Evolutionary conservation across 2,888 invertebrate species (phyloP).

Genomic region (Eristalis arbustorum): DNA sequence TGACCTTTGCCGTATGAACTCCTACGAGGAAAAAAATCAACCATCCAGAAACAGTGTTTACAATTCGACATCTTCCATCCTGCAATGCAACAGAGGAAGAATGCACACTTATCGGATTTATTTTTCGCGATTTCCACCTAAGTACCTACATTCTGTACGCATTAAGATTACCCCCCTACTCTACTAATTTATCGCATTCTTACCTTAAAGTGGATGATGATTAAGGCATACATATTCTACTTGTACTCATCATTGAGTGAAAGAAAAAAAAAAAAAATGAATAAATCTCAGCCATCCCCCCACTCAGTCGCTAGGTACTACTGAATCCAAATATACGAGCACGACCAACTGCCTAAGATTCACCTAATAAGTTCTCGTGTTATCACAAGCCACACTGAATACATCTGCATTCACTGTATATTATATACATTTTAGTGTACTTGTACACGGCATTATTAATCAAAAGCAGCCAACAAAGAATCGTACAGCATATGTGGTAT

Average conservation of each 20-base stretch:
- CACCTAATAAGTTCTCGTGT: conserved; percentile 34
- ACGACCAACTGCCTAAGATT: conserved; percentile 40
- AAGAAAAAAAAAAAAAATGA: conserved; percentile 1
- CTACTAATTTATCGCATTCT: conserved; percentile 63
- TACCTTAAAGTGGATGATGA: conserved; percentile 69
- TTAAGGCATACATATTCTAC: conserved; percentile 44
- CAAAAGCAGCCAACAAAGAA: conserved; percentile 59
- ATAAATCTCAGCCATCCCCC: conserved; percentile 11
- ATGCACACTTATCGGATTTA: neutral
- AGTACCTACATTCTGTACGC: conserved; percentile 8
- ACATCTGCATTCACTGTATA: conserved; percentile 40
- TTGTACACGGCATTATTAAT: conserved; percentile 58
- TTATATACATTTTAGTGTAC: conserved; percentile 19
- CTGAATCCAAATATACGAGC: neutral
- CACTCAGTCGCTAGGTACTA: neutral
- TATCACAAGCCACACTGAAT: conserved; percentile 60
- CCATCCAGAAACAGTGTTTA: conserved; percentile 51
- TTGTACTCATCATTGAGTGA: conserved; percentile 37
- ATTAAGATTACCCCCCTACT: conserved; percentile 33
- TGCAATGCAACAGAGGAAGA: neutral
- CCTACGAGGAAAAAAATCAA: conserved; percentile 28
- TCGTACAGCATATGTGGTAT: conserved; percentile 31
- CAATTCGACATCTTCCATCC: conserved; percentile 40
- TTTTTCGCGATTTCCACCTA: neutral
- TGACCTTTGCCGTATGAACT: conserved; percentile 66